Evolutionary conservation across 2,888 invertebrate genomes (phyloP).

Genomic region (Lithodes maja): DNA sequence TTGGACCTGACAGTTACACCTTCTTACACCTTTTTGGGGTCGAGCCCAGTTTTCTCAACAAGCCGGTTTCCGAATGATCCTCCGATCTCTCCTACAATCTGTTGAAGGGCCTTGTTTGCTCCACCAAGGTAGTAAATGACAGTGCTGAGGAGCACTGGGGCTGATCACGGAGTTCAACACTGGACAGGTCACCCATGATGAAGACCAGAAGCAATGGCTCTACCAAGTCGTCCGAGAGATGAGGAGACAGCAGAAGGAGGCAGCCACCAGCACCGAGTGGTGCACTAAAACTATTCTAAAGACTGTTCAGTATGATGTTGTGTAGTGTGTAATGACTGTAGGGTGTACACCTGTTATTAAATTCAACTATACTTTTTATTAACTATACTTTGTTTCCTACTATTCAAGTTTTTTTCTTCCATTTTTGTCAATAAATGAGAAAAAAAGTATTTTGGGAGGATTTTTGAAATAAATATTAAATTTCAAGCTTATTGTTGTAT

Average conservation of each 20-base stretch:
- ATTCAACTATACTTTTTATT: no score
- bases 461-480: no score
- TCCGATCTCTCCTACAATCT: no score
- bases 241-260: constrained; percentile 4
- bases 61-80: background rate
- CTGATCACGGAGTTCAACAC: constrained; percentile 8
- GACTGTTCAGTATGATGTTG: constrained; percentile 1
- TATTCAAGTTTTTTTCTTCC: no score
- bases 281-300: background rate
- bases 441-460: no score
- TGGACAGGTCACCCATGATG: constrained; percentile 5
- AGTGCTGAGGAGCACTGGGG: constrained; percentile 1
- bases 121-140: background rate
- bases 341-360: no score
- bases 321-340: no score
- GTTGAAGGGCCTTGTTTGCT: no score
- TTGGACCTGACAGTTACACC: no score
- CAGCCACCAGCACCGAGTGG: background rate
- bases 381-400: no score
- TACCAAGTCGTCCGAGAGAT: background rate
- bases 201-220: background rate
- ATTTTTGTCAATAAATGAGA: no score
- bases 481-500: no score
- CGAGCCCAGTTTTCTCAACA: background rate
- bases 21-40: background rate